These are phyloP conservation scores for Athetis lepigone DNA, from an alignment of 2,888 invertebrate genomes.

Conservation along the genomic window DNA sequence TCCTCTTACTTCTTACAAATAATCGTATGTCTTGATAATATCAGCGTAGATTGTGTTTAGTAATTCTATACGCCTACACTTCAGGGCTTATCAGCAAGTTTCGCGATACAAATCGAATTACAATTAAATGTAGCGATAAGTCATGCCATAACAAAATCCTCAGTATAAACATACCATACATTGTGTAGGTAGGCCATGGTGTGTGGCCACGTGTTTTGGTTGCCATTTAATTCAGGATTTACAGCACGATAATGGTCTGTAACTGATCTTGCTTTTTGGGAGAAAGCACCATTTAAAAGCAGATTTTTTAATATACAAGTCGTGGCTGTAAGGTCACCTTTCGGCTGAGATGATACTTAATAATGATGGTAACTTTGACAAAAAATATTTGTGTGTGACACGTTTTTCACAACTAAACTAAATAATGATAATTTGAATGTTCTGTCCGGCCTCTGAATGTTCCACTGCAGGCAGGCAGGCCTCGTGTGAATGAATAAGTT, in stretches of 20 bases:
- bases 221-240: constrained; percentile 1
- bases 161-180: constrained; percentile 37
- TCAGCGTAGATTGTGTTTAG: too few species aligned
- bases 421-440: too few species aligned
- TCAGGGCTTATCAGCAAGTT: constrained; percentile 33
- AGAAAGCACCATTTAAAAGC: too few species aligned
- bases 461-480: too few species aligned
- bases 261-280: not conserved
- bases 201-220: too few species aligned
- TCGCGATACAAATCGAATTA: constrained; percentile 36
- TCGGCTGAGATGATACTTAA: not conserved
- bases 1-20: too few species aligned
- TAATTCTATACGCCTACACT: not conserved
- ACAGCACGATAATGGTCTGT: not conserved
- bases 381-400: not conserved
- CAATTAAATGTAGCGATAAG: constrained; percentile 44
- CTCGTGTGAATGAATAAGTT: too few species aligned
- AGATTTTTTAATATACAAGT: too few species aligned
- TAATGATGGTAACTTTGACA: not conserved
- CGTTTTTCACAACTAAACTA: not conserved
- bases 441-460: too few species aligned
- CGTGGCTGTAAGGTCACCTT: too few species aligned
- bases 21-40: too few species aligned
- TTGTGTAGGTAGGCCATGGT: too few species aligned
- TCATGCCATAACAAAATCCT: constrained; percentile 22